Evolutionary conservation across 1,140 invertebrate species (phyloP), one percentile per base, ranked within the genome.

Genomic region (Drosophila melanica): DNA sequence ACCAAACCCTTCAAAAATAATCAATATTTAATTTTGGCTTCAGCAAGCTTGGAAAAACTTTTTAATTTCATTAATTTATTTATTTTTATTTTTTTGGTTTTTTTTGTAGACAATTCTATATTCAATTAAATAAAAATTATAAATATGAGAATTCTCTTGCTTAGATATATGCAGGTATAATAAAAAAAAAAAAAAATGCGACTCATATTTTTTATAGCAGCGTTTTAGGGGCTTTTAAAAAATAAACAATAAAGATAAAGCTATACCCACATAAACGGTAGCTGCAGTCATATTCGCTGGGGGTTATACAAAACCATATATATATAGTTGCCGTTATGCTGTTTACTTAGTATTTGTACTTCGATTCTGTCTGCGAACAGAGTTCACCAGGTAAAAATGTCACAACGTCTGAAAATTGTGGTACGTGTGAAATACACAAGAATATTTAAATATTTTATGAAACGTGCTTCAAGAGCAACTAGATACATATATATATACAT

Each of bases 381-480:
- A 35, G 33, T 8, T 7, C 33, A 9, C 2, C 33, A 35, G 33
- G 33, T 7, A 4, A 14, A 16, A 62, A 62, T 65, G 45, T 35
- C 55, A 16, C 44, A 57, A 65, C 48, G 50, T 41, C 30, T 39
- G 18, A 42, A 30, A 60, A 68, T 68, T 35, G 41, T 55, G 20
- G 70, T 73, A 73, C 70, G 70, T 73, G 70, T 45, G 54, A 12
- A 44, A 7, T 8, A 12, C 27, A 7, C 53, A 27, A 41, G 12
- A 23, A 16, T 20, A 3, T 12, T 11, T 11, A 57, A 47, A 62
- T 50, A 62, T 50, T 48, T 30, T 2, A 62, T 3, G 18, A 62
- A 55, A 70, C 67, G 67, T 70, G 67, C 67, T 55, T 27, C 10
- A 23, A 45, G 16, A 12, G 27, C 20, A 47, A 4, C 6, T 10